Percentiles rank a stretch among this genome's conserved stretches.
Conservation (phyloP, 2,113 vertebrate genomes). For the Platysternon megacephalum region DNA sequence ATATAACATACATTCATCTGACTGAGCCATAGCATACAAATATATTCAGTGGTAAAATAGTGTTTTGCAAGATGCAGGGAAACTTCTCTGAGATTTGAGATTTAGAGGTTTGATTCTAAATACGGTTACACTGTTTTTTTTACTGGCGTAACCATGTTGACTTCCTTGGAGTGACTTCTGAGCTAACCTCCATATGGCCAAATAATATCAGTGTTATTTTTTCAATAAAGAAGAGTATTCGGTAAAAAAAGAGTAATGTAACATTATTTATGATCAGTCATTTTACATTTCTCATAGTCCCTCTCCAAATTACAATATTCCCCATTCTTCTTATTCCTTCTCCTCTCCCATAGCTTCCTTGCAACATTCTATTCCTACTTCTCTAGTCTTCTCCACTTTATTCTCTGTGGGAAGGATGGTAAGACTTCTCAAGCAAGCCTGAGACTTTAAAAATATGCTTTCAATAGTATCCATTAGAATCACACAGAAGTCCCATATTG, state of each 20-base stretch:
- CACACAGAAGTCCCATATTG: background rate
- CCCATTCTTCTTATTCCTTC: background rate
- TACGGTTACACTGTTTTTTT: background rate
- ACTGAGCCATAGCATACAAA: slow-evolving; percentile 5
- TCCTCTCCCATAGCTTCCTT: background rate
- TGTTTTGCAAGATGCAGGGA: slow-evolving; percentile 24
- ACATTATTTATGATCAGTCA: background rate
- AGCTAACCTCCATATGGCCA: background rate
- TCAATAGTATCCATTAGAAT: background rate
- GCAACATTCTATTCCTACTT: background rate
- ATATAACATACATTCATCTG: background rate
- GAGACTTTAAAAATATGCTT: background rate
- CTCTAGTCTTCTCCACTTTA: background rate
- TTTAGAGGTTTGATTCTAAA: background rate
- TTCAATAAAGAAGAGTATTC: background rate
- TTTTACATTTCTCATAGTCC: background rate
- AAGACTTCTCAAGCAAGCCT: background rate
- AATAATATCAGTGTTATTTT: background rate
- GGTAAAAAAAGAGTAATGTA: background rate
- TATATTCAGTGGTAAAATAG: slow-evolving; percentile 21
- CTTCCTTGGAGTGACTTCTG: background rate
- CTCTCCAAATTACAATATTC: background rate
- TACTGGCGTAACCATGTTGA: background rate
- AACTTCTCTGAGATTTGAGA: background rate
- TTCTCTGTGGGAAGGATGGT: background rate